These are phyloP conservation scores for Podarcis cretensis DNA, from an alignment of 2,113 vertebrate species.

Conservation along the genomic window DNA sequence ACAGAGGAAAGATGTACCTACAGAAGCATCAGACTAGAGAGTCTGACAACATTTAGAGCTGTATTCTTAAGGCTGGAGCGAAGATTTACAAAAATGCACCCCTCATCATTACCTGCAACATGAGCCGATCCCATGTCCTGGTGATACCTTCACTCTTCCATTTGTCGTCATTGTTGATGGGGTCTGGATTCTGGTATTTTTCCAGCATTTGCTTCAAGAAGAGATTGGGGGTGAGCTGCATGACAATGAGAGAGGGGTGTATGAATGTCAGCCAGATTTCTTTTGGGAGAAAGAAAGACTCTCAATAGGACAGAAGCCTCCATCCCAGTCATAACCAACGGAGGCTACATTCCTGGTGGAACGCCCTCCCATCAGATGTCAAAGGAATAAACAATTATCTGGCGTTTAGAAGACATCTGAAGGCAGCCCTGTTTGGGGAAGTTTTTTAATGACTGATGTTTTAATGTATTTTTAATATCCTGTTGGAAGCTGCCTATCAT, in stretches of 20 bases:
- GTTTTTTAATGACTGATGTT: no score
- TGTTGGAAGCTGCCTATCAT: no score
- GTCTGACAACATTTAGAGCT: slow-evolving; percentile 25
- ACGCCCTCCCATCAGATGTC: no score
- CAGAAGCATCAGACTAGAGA: not conserved
- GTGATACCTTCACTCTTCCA: slow-evolving; percentile 68
- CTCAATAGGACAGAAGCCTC: not conserved
- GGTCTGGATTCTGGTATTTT: slow-evolving; percentile 69
- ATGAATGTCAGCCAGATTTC: not conserved
- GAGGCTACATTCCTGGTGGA: no score
- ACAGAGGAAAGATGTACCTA: no score
- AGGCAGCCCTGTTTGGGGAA: no score
- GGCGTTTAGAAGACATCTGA: no score
- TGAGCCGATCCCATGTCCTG: slow-evolving; percentile 78
- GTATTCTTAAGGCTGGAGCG: slow-evolving; percentile 22
- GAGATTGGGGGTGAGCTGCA: slow-evolving; percentile 72
- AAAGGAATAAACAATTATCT: no score
- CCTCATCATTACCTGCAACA: slow-evolving; percentile 73
- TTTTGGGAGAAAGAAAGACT: not conserved
- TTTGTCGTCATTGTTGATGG: slow-evolving; percentile 66
- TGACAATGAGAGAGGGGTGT: not conserved
- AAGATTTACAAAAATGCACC: not conserved
- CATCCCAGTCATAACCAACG: not conserved
- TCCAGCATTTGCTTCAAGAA: slow-evolving; percentile 84
- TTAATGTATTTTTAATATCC: no score